Evolutionary conservation across 1,140 invertebrate genomes (phyloP).

Genomic region (Scylla paramamosain): DNA sequence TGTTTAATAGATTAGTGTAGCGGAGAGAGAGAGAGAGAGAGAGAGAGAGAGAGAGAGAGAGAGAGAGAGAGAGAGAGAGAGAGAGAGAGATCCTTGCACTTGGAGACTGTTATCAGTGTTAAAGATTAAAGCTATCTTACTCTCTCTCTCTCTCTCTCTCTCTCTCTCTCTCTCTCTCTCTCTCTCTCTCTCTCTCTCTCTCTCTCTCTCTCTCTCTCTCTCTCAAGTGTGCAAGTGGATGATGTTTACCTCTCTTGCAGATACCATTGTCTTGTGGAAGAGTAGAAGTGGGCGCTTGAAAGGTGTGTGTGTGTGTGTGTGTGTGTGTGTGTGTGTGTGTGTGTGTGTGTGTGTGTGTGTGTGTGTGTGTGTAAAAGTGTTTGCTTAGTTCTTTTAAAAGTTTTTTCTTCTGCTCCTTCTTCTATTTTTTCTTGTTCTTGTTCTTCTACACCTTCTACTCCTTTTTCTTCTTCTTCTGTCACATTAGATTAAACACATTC

Average conservation of each 20-base stretch:
- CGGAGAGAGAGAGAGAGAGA: too few relatives aligned
- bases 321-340: too few relatives aligned
- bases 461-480: background rate
- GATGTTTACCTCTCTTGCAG: background rate
- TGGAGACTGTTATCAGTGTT: background rate
- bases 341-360: too few relatives aligned
- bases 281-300: too few relatives aligned
- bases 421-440: too few relatives aligned
- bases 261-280: background rate
- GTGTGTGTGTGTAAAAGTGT: too few relatives aligned
- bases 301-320: too few relatives aligned
- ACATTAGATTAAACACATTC: too few relatives aligned
- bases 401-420: too few relatives aligned
- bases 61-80: slow-evolving; percentile 51
- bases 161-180: slow-evolving; percentile 46
- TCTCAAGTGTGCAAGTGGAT: background rate
- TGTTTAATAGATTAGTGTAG: background rate
- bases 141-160: background rate
- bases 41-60: slow-evolving; percentile 40
- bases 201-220: slow-evolving; percentile 33
- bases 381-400: too few relatives aligned
- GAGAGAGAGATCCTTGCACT: background rate
- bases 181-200: slow-evolving; percentile 26
- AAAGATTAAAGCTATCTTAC: too few relatives aligned
- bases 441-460: background rate